phyloP scores from a whole-genome alignment of 2,888 invertebrate species.

The Catocala nupta region DNA sequence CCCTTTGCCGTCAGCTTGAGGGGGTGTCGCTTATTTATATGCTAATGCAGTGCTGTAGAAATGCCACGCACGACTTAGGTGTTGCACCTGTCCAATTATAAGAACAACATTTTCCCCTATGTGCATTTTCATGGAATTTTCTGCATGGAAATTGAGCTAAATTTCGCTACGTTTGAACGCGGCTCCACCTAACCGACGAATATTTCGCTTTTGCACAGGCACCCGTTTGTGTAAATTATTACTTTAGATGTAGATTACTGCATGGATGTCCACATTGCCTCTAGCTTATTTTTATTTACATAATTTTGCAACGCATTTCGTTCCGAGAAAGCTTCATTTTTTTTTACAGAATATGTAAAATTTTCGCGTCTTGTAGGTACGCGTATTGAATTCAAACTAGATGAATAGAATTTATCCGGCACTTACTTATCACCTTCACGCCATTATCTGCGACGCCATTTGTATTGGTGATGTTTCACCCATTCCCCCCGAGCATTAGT shows the following conservation, averaged over 20 bases:
- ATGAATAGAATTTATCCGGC: conserved; percentile 42
- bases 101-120: conserved; percentile 80
- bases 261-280: conserved; percentile 38
- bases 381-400: conserved; percentile 16
- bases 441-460: conserved; percentile 72
- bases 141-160: conserved; percentile 75
- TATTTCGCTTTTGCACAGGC: conserved; percentile 61
- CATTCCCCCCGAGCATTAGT: conserved; percentile 76
- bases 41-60: conserved; percentile 78
- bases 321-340: conserved; percentile 38
- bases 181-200: conserved; percentile 51
- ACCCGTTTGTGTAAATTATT: conserved; percentile 70
- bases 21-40: conserved; percentile 83
- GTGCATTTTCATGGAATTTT: conserved; percentile 83
- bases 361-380: conserved; percentile 6
- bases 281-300: conserved; percentile 40
- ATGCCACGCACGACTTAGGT: conserved; percentile 81
- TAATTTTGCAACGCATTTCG: conserved; percentile 29
- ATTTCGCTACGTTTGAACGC: conserved; percentile 69
- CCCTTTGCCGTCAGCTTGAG: conserved; percentile 70
- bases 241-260: conserved; percentile 49
- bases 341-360: background rate
- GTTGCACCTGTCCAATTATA: conserved; percentile 83
- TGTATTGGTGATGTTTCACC: conserved; percentile 71
- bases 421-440: conserved; percentile 59